Base-by-base conservation (phyloP, 1,140 invertebrate species). In the Acromyrmex charruanus region DNA sequence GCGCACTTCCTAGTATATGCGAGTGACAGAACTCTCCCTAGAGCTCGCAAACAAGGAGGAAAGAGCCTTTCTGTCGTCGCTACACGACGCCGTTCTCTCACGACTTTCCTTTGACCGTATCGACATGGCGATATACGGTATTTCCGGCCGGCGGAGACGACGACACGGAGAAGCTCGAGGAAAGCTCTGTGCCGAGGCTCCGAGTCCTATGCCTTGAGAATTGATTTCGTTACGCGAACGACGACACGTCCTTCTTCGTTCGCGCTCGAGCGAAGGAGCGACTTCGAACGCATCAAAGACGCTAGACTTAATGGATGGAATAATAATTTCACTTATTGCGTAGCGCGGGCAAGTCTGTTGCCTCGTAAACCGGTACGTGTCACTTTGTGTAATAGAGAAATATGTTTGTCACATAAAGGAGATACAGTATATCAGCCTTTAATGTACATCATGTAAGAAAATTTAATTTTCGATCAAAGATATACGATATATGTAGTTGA, bases 61-160 rank as follows among this genome's bases (percentile, higher is more conserved):
- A 89, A 81, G 85, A 88, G 69, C 69, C 80, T 87, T 75, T 87
- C 71, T 59, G 63, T 80, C 39, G 39, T 35, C 66, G 31, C 39
- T 31, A 28, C 39, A 39, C 55, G 77, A 77, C 58, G 16, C 65
- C 10, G 69, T 44, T 71, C 55, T 53, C 72, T 51, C 39, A 71
- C 68, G 21, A 69, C 28, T 77, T 65, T 71, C 72, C 88, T 89
- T 89, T 90, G 84, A 89, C 77, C 87, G 59, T 82, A 86, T 87
- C 65, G 58, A 61, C 69, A 31, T 25, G 74, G 79, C 75, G 53
- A 35, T 63, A 35, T 63, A 55, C 71, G 59, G 21, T 61, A 39
- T 87, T 82, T 61, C 74, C 74, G 59, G 66, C 66, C 61, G 39
- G n/a, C 75, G 69, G 14, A 86, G 61, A 25, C 35, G 31, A 81